phyloP scores from a whole-genome alignment of 2,113 vertebrate species.

The Ancistrus triradiatus region DNA sequence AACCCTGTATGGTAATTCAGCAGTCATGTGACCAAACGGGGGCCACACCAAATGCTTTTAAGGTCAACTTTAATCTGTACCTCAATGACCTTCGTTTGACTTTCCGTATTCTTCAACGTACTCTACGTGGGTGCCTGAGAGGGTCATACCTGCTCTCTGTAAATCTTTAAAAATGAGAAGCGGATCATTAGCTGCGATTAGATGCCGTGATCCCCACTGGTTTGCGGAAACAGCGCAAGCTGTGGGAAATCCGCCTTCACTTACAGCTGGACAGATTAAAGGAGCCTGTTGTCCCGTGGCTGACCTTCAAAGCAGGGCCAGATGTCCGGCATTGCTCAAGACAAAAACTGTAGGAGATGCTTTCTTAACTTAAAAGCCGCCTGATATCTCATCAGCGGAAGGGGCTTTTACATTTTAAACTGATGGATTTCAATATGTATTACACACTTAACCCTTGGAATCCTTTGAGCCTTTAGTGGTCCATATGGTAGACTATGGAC shows the following conservation, averaged over 20 bases:
- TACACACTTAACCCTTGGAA: too few species aligned
- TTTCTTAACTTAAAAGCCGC: constrained; percentile 56
- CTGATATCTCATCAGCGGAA: constrained; percentile 40
- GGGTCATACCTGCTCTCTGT: not conserved
- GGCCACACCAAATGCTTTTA: constrained; percentile 42
- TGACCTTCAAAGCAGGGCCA: constrained; percentile 69
- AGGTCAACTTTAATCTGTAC: constrained; percentile 34
- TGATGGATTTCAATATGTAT: too few species aligned
- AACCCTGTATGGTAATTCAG: constrained; percentile 53
- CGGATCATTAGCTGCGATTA: constrained; percentile 1
- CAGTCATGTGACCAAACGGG: constrained; percentile 43
- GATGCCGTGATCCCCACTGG: constrained; percentile 2
- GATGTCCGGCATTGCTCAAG: constrained; percentile 60
- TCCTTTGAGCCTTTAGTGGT: too few species aligned
- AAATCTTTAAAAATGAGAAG: not conserved
- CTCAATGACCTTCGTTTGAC: not conserved
- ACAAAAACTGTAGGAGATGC: constrained; percentile 65
- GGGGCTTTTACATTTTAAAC: constrained; percentile 24
- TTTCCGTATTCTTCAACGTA: not conserved
- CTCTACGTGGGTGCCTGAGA: not conserved
- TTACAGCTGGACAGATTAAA: constrained; percentile 61
- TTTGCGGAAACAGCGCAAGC: constrained; percentile 4
- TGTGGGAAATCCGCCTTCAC: constrained; percentile 28
- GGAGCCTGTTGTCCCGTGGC: constrained; percentile 66
- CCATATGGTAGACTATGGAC: too few species aligned